Percentiles rank a stretch among this genome's conserved stretches.
Evolutionary conservation across 2,888 invertebrate genomes (phyloP).

Genomic region (Sminthurides aquaticus): DNA sequence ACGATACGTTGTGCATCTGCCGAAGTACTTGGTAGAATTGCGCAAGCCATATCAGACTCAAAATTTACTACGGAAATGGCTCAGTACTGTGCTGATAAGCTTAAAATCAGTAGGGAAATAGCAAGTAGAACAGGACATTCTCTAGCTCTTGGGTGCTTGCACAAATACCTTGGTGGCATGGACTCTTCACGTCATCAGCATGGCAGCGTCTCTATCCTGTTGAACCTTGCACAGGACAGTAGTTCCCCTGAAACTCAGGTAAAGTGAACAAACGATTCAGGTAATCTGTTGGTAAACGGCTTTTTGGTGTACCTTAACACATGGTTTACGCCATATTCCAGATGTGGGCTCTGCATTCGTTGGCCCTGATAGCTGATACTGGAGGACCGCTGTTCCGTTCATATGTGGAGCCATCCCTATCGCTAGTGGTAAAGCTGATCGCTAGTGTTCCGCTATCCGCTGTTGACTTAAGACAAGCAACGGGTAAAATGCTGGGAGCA

Average conservation of each 20-base stretch:
- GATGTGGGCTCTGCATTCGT: slow-evolving; percentile 94
- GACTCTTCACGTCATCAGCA: slow-evolving; percentile 90
- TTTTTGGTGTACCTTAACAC: slow-evolving; percentile 10
- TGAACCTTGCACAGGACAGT: slow-evolving; percentile 88
- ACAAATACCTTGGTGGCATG: slow-evolving; percentile 91
- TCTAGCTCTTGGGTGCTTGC: slow-evolving; percentile 89
- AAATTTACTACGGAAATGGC: slow-evolving; percentile 82
- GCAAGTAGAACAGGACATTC: slow-evolving; percentile 75
- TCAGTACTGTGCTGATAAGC: slow-evolving; percentile 78
- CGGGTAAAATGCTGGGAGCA: slow-evolving; percentile 86
- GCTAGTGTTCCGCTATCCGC: slow-evolving; percentile 82
- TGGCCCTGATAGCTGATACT: slow-evolving; percentile 91
- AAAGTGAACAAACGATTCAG: slow-evolving; percentile 10
- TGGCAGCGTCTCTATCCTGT: slow-evolving; percentile 85
- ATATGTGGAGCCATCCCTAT: slow-evolving; percentile 90
- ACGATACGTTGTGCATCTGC: slow-evolving; percentile 85
- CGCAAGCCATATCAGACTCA: slow-evolving; percentile 78
- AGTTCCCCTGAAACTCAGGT: slow-evolving; percentile 92
- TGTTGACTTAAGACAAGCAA: slow-evolving; percentile 85
- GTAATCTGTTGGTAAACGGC: slow-evolving; percentile 4
- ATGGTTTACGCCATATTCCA: slow-evolving; percentile 45
- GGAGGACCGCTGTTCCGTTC: slow-evolving; percentile 98
- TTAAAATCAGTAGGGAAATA: slow-evolving; percentile 79
- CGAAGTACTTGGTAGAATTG: slow-evolving; percentile 87
- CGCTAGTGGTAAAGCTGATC: slow-evolving; percentile 78